Percentiles rank a stretch among this genome's conserved stretches.
Evolutionary conservation across 1,140 invertebrate genomes (phyloP).

Genomic region (Wasmannia auropunctata): DNA sequence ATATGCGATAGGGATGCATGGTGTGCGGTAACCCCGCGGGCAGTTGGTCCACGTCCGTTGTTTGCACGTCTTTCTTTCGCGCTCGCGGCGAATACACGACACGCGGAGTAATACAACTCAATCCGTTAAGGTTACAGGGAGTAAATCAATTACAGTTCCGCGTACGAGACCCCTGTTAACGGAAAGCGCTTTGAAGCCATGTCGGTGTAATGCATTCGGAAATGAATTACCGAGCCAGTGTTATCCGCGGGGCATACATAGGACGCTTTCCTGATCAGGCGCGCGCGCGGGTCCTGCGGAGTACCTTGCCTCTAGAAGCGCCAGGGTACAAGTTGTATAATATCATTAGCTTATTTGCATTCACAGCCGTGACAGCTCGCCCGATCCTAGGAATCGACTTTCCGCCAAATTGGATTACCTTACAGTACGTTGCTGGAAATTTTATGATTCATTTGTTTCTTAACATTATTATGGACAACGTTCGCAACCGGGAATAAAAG

Average conservation of each 20-base stretch:
- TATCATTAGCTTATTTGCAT: constrained; percentile 56
- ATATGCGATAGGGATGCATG: neutral
- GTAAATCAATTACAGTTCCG: constrained; percentile 51
- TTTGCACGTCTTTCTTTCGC: constrained; percentile 53
- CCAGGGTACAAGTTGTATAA: constrained; percentile 45
- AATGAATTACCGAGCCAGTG: constrained; percentile 36
- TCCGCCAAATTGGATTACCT: constrained; percentile 46
- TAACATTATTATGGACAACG: neutral
- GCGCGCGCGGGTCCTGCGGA: neutral
- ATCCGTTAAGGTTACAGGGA: constrained; percentile 57
- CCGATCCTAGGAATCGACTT: constrained; percentile 50
- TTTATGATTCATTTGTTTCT: constrained; percentile 36
- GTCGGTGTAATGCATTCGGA: constrained; percentile 52
- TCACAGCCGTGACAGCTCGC: constrained; percentile 27
- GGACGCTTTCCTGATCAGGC: constrained; percentile 39
- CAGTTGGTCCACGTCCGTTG: constrained; percentile 42
- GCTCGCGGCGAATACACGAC: neutral
- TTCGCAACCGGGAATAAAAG: neutral
- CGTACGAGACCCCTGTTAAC: constrained; percentile 51
- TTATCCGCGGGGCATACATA: constrained; percentile 37
- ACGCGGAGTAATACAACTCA: constrained; percentile 42
- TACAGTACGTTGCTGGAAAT: constrained; percentile 29
- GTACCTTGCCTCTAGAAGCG: constrained; percentile 9
- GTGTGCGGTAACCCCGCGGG: neutral
- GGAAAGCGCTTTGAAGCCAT: constrained; percentile 47